Conservation (phyloP, 1,140 invertebrate genomes). For the Adoxophyes honmai region DNA sequence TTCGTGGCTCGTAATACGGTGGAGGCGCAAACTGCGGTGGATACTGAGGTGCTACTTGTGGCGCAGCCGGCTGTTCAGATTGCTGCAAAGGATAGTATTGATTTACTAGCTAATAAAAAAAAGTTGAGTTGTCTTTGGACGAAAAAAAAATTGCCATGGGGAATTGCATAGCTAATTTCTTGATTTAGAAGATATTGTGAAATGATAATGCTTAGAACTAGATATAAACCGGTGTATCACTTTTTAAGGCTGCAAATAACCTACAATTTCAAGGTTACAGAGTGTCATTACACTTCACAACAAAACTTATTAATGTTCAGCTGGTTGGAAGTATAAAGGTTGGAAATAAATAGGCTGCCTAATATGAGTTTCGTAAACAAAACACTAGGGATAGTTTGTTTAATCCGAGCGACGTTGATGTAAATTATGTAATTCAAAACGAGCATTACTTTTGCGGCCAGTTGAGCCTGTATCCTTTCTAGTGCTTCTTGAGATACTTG, state of each 20-base stretch:
- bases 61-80: slow-evolving; percentile 37
- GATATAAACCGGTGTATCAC: background rate
- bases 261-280: slow-evolving; percentile 10
- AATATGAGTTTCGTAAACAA: slow-evolving; percentile 8
- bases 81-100: slow-evolving; percentile 38
- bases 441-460: slow-evolving; percentile 60
- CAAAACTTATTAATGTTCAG: background rate
- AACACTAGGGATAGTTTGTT: slow-evolving; percentile 26
- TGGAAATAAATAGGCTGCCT: too few relatives aligned
- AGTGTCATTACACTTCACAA: background rate
- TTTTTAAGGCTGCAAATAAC: slow-evolving; percentile 6
- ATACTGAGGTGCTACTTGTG: slow-evolving; percentile 18
- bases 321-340: background rate
- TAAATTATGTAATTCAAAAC: slow-evolving; percentile 71
- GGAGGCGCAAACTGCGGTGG: slow-evolving; percentile 47
- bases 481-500: slow-evolving; percentile 68
- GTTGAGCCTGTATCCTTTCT: slow-evolving; percentile 65
- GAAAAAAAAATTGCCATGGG: background rate
- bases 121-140: too few relatives aligned
- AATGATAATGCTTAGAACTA: background rate
- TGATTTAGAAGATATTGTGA: too few relatives aligned
- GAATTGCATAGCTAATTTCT: too few relatives aligned
- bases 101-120: background rate
- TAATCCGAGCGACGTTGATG: slow-evolving; percentile 59
- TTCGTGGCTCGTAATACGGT: slow-evolving; percentile 43